Percentiles rank a stretch among this genome's conserved stretches.
phyloP scores from a whole-genome alignment of 1,140 invertebrate genomes.

The honey bee (Apis mellifera) region Amel_HAv3.1 CM009938.2:5311001-5311500 shows the following conservation, averaged over 20 bases:
- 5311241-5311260: conserved; percentile 32
- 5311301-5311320: conserved; percentile 59
- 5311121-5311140: no score
- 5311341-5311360: conserved; percentile 60
- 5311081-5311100: not conserved
- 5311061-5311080: no score
- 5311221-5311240: conserved; percentile 64
- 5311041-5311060: no score
- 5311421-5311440: conserved; percentile 37
- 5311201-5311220: conserved; percentile 10
- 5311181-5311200: conserved; percentile 6
- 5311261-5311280: conserved; percentile 6
- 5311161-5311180: not conserved
- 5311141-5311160: no score
- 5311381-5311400: not conserved
- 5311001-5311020: not conserved
- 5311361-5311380: conserved; percentile 12
- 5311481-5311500: not conserved
- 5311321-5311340: conserved; percentile 60
- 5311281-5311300: conserved; percentile 70
- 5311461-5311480: not conserved
- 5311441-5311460: conserved; percentile 57
- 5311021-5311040: no score
- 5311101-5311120: no score
- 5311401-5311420: conserved; percentile 37